Base-by-base conservation (phyloP, 2,113 vertebrate species). In the Onychostoma macrolepis region DNA sequence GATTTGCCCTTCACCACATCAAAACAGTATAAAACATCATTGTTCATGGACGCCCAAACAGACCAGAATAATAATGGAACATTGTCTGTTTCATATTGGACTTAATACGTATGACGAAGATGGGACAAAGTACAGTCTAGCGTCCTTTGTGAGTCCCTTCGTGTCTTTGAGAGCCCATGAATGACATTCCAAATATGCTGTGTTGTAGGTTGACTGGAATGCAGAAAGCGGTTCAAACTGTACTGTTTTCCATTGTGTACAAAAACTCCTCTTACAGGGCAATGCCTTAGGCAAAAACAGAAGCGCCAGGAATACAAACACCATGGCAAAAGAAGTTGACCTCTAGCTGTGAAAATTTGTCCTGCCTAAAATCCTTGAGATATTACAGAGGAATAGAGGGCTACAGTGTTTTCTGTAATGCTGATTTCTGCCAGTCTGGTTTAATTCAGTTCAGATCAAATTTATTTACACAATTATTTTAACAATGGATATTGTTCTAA, bases 121-220 rank as follows among this genome's bases (percentile, higher is more conserved):
- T 58, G 74, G 69, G 72, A 77, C 85, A 88, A 33, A 91, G 90
- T 92, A 78, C 85, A 86, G 72, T 85, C 89, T 88, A 83, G 87
- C 80, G 89, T 90, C 90, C 90, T 92, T 92, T 92, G 91, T 93
- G 83, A 50, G 41, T 78, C 80, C 85, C 63, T 85, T 71, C 74
- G 89, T 1, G 86, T 92, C 50, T 65, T 38, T 78, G 30, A 43
- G 41, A 90, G 91, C 74, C 63, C 43, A 86, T 91, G 89, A 81
- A 56, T 85, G 84, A 86, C 90, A 93, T 95, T 94, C 92, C 85
- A 50, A 86, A 85, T 87, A 89, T 92, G 85, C 88, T 86, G 7
- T 86, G 53, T 87, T 88, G 92, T 92, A 92, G 92, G 92, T 77
- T 87, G 91, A n/a, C 86, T 88, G 92, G 92, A 94, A 93, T 93